phyloP scores from a whole-genome alignment of 2,888 invertebrate species.

The Capitulum mitella region DNA sequence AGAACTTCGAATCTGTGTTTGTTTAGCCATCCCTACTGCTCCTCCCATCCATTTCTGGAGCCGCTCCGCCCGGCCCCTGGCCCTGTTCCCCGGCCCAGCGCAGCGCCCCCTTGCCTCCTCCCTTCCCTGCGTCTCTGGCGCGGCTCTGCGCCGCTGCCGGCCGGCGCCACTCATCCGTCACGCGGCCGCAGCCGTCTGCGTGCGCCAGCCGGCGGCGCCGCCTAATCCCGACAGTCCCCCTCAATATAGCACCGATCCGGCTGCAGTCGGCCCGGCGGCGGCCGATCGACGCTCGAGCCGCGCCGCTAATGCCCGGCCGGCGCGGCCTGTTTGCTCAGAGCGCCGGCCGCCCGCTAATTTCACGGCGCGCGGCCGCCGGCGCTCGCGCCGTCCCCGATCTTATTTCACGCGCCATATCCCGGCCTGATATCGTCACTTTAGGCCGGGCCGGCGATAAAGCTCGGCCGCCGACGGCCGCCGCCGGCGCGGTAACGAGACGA shows the following conservation, averaged over 20 bases:
- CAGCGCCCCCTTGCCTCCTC: background rate
- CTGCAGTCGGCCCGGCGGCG: background rate
- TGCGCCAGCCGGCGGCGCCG: background rate
- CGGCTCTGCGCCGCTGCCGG: too few relatives aligned
- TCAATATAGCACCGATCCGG: background rate
- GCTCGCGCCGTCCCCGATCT: background rate
- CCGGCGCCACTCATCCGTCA: background rate
- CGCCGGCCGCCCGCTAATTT: slow-evolving; percentile 6
- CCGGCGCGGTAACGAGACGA: slow-evolving; percentile 6
- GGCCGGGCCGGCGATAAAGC: background rate
- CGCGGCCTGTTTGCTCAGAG: background rate
- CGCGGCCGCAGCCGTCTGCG: background rate
- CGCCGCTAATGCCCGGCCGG: background rate
- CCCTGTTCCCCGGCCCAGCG: background rate
- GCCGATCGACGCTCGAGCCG: background rate
- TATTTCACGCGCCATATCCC: slow-evolving; percentile 16
- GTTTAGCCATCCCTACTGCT: too few relatives aligned
- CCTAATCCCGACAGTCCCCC: slow-evolving; percentile 12
- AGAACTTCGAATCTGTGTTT: too few relatives aligned
- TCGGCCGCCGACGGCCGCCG: background rate
- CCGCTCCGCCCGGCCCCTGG: too few relatives aligned
- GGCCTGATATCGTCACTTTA: slow-evolving; percentile 12
- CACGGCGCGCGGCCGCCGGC: slow-evolving; percentile 14
- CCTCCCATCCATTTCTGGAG: too few relatives aligned
- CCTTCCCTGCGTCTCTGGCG: background rate